Evolutionary conservation across 2,113 vertebrate species (phyloP).

Genomic region (Toxotes chatareus): DNA sequence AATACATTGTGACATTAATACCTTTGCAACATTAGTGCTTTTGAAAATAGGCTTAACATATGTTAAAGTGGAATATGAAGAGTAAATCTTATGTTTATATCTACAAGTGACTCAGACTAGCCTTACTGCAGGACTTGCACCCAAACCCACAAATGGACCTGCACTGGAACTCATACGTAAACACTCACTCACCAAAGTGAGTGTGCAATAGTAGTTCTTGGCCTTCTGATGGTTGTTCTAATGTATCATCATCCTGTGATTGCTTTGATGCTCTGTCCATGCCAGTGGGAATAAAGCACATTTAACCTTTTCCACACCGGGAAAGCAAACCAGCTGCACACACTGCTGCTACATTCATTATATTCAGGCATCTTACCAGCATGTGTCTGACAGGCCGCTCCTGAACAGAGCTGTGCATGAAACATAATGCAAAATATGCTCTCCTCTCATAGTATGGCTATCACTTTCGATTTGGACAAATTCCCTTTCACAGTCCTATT

Average conservation of each 20-base stretch:
- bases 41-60: conserved; percentile 11
- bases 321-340: background rate
- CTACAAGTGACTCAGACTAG: background rate
- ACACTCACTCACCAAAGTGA: background rate
- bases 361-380: background rate
- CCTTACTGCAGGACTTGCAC: background rate
- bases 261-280: background rate
- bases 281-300: conserved; percentile 6
- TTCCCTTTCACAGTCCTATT: background rate
- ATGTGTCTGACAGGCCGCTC: background rate
- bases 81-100: background rate
- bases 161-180: background rate
- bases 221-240: background rate
- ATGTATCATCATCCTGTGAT: conserved; percentile 17
- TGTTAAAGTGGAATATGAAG: background rate
- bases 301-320: background rate
- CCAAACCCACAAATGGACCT: background rate
- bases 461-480: background rate
- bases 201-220: conserved; percentile 1
- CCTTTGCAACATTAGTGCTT: background rate
- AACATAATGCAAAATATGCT: background rate
- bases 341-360: background rate
- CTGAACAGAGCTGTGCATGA: background rate
- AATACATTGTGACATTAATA: conserved; percentile 15
- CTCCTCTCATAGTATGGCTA: background rate